Conservation (phyloP, 1,140 invertebrate species). For the Achroia grisella region DNA sequence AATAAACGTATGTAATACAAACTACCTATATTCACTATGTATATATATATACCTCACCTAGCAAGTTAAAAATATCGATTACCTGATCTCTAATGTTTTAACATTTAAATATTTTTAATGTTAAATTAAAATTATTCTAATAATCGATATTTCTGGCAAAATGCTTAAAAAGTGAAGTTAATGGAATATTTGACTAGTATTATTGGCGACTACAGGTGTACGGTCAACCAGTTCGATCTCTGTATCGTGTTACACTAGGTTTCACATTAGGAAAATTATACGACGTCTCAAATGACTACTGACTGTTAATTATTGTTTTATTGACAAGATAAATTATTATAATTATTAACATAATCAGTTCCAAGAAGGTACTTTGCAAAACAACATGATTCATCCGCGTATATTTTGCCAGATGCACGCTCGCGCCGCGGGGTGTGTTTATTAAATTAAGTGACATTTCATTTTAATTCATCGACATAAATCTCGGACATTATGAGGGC, state of each 20-base stretch:
- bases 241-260: constrained; percentile 63
- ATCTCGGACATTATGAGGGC: constrained; percentile 50
- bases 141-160: constrained; percentile 35
- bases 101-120: too few relatives aligned
- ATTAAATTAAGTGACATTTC: constrained; percentile 67
- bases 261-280: constrained; percentile 72
- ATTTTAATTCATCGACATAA: constrained; percentile 60
- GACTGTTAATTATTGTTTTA: constrained; percentile 69
- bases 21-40: too few relatives aligned
- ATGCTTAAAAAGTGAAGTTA: constrained; percentile 42
- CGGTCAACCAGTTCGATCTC: constrained; percentile 51
- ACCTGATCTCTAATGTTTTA: too few relatives aligned
- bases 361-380: constrained; percentile 59
- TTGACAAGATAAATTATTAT: constrained; percentile 66
- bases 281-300: constrained; percentile 63
- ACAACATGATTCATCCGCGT: constrained; percentile 65
- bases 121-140: not conserved
- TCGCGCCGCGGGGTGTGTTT: constrained; percentile 43
- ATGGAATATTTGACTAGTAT: constrained; percentile 49
- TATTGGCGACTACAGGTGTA: constrained; percentile 53
- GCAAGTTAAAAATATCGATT: too few relatives aligned
- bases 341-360: constrained; percentile 57
- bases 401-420: constrained; percentile 46
- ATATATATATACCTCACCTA: too few relatives aligned
- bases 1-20: too few relatives aligned